Evolutionary conservation across 2,113 vertebrate species (phyloP).

Genomic region (Barnardius zonarius): DNA sequence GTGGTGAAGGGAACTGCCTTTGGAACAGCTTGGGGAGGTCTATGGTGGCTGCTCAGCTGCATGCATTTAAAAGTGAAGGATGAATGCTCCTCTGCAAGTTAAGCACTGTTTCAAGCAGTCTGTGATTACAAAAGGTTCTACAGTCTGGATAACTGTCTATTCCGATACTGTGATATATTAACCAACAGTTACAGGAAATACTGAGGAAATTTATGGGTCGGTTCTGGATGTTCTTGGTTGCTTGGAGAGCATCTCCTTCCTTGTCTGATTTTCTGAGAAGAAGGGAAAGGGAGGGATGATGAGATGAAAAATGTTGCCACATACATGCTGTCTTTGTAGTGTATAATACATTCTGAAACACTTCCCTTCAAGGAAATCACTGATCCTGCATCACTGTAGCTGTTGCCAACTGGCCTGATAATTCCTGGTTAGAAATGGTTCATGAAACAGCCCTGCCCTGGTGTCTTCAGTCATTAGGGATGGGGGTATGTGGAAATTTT

Average conservation of each 20-base stretch:
- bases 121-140: accelerated
- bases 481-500: neutral
- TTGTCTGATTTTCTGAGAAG: neutral
- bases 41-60: neutral
- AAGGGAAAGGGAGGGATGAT: neutral
- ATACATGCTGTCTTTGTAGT: neutral
- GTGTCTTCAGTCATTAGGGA: accelerated
- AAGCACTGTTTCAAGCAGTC: neutral
- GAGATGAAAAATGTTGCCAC: neutral
- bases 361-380: neutral
- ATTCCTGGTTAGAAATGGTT: neutral
- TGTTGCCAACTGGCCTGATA: neutral
- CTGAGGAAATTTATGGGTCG: neutral
- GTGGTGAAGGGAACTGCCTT: neutral
- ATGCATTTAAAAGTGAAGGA: neutral
- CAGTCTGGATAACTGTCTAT: too few relatives aligned
- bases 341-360: neutral
- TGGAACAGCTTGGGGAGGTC: neutral
- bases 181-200: neutral
- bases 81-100: neutral
- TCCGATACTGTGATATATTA: neutral
- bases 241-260: neutral
- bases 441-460: neutral
- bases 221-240: neutral
- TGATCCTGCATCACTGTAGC: neutral